Evolutionary conservation across 92 coral and sea anemone species (phyloP), one percentile per base, ranked within the genome.

Genomic region (Palythoa heliodiscus): DNA sequence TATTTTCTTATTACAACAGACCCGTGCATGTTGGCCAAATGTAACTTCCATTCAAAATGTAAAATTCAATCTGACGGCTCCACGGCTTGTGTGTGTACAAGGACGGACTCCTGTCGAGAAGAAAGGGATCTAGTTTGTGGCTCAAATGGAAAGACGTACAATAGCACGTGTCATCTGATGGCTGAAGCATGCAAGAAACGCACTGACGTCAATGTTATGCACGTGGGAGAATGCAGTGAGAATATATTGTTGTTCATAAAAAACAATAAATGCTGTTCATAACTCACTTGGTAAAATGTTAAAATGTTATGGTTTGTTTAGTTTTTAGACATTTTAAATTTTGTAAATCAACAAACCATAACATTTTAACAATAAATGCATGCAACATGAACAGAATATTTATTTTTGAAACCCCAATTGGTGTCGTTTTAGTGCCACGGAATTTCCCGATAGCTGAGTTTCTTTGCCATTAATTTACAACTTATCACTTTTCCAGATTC

Each of bases 211-310:
- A 81, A 52, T 14, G 73, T 86, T 73, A 86, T 87, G 53, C 93
- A 88, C 73, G 71, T 89, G 72, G 97, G 97, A 63, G 86, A 55
- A 70, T 97, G 99, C 74, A 88, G 99, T 96, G 77, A 78, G 96
- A n/a, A 7, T 52, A 43, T 22, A 1, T 12, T 13, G 1, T 10
- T 10, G 23, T 69, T 29, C 14, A 23, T 25, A 24, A 1, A 1
- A 25, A 11, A 17, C 7, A 14, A 25, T 22, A 25, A 29, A 29
- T 29, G 35, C 35, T 29, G 35, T 29, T 29, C 35, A 29, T 29
- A 29, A 29, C 35, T 29, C 35, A 1, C 35, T 1, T 29, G 35
- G 1, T 29, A 29, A 29, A 29, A 29, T 29, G 35, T 29, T 29
- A 29, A 29, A 29, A 29, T 29, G 35, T 29, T 29, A 29, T 29